Percentiles rank a stretch among this genome's conserved stretches.
Conservation (phyloP, 1,140 invertebrate species). For the Vollenhovia emeryi region DNA sequence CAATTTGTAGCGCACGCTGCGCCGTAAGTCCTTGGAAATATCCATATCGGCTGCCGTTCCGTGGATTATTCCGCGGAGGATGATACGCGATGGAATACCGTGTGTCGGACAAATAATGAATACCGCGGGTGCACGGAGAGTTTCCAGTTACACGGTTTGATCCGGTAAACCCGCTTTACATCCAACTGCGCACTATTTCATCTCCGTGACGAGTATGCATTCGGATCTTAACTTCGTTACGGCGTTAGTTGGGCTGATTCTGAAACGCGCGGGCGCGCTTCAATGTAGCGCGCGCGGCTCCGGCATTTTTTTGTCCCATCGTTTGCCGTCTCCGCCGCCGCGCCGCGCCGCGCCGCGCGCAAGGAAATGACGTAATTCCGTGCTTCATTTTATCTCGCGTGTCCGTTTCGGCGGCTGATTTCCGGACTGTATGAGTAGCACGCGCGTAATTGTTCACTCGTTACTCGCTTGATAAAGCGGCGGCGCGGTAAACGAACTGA, state of each 20-base stretch:
- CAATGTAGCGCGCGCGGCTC: background rate
- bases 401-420: slow-evolving; percentile 30
- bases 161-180: slow-evolving; percentile 46
- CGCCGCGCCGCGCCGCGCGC: background rate
- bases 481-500: slow-evolving; percentile 17
- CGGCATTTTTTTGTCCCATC: background rate
- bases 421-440: slow-evolving; percentile 16
- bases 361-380: slow-evolving; percentile 29
- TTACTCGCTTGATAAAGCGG: slow-evolving; percentile 53
- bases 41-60: slow-evolving; percentile 8
- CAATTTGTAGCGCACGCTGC: background rate
- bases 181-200: slow-evolving; percentile 49
- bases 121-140: slow-evolving; percentile 1
- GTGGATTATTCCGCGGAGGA: slow-evolving; percentile 26
- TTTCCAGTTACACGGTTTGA: slow-evolving; percentile 51
- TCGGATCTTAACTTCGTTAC: slow-evolving; percentile 55
- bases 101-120: slow-evolving; percentile 49
- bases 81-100: slow-evolving; percentile 36
- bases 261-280: background rate
- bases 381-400: slow-evolving; percentile 30
- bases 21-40: slow-evolving; percentile 19
- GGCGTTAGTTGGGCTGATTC: slow-evolving; percentile 36
- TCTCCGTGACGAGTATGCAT: slow-evolving; percentile 45
- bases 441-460: slow-evolving; percentile 43
- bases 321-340: background rate